Evolutionary conservation across 1,140 invertebrate species (phyloP).

Genomic region (Temnothorax curvispinosus): DNA sequence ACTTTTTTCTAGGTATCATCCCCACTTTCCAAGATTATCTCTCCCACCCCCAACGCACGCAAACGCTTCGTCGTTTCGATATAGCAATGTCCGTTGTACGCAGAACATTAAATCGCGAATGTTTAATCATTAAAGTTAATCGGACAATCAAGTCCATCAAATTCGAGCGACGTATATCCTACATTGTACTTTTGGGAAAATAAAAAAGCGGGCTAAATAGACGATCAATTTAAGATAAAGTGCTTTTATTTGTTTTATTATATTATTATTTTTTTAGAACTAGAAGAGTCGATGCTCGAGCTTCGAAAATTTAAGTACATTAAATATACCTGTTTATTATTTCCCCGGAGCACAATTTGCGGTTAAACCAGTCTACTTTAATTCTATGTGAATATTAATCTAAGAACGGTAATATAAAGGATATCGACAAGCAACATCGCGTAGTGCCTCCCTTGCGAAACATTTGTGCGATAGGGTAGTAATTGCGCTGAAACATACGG

Average conservation of each 20-base stretch:
- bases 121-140: neutral
- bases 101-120: neutral
- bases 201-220: neutral
- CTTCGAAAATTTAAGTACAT: slow-evolving; percentile 17
- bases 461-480: slow-evolving; percentile 55
- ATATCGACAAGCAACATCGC: slow-evolving; percentile 44
- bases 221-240: slow-evolving; percentile 24
- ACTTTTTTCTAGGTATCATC: slow-evolving; percentile 59
- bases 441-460: slow-evolving; percentile 29
- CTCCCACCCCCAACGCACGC: slow-evolving; percentile 61
- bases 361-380: slow-evolving; percentile 10
- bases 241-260: slow-evolving; percentile 1
- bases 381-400: slow-evolving; percentile 37
- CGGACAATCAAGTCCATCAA: neutral
- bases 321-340: slow-evolving; percentile 44
- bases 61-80: slow-evolving; percentile 47
- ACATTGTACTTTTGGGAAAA: neutral
- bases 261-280: neutral
- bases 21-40: slow-evolving; percentile 58
- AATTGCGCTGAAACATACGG: slow-evolving; percentile 63
- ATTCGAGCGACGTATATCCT: neutral
- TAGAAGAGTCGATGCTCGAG: neutral
- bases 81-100: slow-evolving; percentile 19
- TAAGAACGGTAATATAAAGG: slow-evolving; percentile 38
- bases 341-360: slow-evolving; percentile 4